A percentile compares a stretch with the other conserved stretches of the same genome.
Evolutionary conservation across 2,797 vertebrate genomes (phyloP).

Genomic region (Pseudocheirus occidentalis): DNA sequence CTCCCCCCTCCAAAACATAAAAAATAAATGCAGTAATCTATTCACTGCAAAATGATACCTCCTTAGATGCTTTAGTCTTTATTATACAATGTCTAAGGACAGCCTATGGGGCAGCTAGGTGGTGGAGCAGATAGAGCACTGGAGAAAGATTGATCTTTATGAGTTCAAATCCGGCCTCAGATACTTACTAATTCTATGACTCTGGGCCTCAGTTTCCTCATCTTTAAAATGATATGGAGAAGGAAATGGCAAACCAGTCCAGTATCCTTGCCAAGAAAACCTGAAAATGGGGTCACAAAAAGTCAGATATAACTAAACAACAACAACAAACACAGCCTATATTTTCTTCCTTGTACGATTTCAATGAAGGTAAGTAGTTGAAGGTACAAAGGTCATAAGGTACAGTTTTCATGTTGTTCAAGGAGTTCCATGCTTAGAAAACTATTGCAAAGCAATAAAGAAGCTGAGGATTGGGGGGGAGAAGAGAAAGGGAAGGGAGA

Average conservation of each 20-base stretch:
- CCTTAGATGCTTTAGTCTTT: too few species aligned
- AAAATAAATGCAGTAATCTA: too few species aligned
- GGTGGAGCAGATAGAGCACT: neutral
- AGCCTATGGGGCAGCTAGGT: too few species aligned
- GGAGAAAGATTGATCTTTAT: neutral
- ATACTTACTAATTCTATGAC: neutral
- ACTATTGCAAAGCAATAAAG: neutral
- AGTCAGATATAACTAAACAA: neutral
- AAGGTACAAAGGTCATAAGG: neutral
- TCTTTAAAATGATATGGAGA: neutral
- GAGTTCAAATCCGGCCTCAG: neutral
- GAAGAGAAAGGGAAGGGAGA: neutral
- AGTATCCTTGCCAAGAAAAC: neutral
- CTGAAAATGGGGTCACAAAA: neutral
- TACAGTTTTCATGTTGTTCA: neutral
- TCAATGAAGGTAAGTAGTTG: neutral
- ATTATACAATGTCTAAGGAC: too few species aligned
- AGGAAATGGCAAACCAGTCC: neutral
- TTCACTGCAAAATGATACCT: too few species aligned
- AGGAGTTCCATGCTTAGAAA: neutral
- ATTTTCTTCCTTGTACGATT: neutral
- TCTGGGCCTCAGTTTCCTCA: neutral
- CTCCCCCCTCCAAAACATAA: too few species aligned
- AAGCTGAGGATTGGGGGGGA: neutral
- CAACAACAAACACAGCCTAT: neutral